Base-by-base conservation (phyloP, 2,113 vertebrate genomes). In the Puma concolor region DNA sequence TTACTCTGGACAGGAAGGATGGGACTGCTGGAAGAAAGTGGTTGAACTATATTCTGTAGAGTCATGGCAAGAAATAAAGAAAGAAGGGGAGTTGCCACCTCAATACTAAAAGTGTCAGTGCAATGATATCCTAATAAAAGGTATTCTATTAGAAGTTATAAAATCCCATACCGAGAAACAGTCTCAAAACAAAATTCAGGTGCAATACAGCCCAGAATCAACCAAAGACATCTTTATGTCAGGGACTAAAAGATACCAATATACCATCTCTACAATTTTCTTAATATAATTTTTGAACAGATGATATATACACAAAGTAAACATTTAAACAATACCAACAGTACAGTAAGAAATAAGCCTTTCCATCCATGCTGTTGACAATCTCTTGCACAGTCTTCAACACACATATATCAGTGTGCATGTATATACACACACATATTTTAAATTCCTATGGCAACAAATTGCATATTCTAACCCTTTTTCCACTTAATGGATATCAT, bases 41-140 rank as follows among this genome's bases (percentile, higher is more conserved):
- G 8, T 44, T 94, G 2, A 94, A 9, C 54, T 38, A 66, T 17
- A 17, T 74, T 87, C 95, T 13, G 1, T 25, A 93, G 31, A 95
- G 57, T 81, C 41, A 91, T 72, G 17, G 48, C 54, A 82, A 95
- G 91, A 91, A 98, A 95, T n/a, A 48, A 93, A 38, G 60, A 91
- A 88, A 71, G 80, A 21, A 97, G 41, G 31, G 21, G 72, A 2
- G 1, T 71, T 36, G 17, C 41, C 63, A 94, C 91, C 66, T 83
- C 60, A 97, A 95, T 83, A 88, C 33, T 85, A 48, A 85, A 86
- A 92, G n/a, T 96, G 88, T 90, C 48, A 82, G 13, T 41, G 25
- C 0, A 92, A 57, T 82, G 91, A 15, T 94, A 92, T 91, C 67
- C 60, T 91, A 95, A 41, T 95, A 97, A 98, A 96, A 97, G 3